Evolutionary conservation across 2,888 invertebrate species (phyloP).

Genomic region (Mylabris sibirica): DNA sequence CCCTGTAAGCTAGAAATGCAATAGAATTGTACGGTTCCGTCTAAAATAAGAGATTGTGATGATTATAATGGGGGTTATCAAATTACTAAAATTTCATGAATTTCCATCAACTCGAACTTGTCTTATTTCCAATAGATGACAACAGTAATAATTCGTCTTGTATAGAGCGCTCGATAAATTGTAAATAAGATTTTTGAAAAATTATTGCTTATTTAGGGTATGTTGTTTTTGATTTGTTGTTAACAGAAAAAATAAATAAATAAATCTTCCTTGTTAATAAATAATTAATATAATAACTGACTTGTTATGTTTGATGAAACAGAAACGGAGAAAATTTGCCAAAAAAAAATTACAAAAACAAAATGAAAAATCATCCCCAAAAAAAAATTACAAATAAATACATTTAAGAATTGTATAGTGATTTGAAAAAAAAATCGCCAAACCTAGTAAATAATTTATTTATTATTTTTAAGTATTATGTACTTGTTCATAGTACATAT

Average conservation of each 20-base stretch:
- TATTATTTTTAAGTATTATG: no score
- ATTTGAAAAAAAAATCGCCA: background rate
- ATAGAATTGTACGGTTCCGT: no score
- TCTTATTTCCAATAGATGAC: no score
- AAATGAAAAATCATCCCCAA: background rate
- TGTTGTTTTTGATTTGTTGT: background rate
- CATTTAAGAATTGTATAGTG: background rate
- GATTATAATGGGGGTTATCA: no score
- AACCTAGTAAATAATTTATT: background rate
- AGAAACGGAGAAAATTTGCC: background rate
- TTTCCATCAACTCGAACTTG: no score
- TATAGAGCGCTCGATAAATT: no score
- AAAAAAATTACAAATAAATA: background rate
- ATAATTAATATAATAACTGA: background rate
- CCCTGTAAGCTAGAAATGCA: no score
- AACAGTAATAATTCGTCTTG: no score
- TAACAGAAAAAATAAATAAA: background rate
- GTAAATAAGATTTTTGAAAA: background rate
- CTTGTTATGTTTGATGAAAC: constrained; percentile 5
- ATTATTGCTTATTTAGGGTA: background rate
- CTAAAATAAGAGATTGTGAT: no score
- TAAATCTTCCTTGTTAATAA: background rate
- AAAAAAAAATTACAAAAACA: background rate
- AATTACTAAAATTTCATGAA: no score
- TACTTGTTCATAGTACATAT: no score